Percentiles rank a stretch among this genome's conserved stretches.
phyloP scores from a whole-genome alignment of 1,140 invertebrate species.

The Cephus cinctus region DNA sequence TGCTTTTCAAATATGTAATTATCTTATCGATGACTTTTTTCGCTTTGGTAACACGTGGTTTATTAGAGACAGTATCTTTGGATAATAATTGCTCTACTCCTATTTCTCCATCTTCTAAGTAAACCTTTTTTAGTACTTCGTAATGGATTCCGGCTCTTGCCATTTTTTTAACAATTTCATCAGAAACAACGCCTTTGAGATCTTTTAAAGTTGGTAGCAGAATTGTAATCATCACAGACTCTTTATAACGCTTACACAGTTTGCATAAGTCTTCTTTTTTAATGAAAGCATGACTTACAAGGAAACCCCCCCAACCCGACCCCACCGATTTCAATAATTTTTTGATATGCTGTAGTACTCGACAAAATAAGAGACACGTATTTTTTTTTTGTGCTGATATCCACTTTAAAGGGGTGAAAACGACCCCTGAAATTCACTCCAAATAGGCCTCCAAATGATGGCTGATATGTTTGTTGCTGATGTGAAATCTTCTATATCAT shows the following conservation, averaged over 20 bases:
- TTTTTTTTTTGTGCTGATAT: no score
- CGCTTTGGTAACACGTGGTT: slow-evolving; percentile 16
- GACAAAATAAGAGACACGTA: no score
- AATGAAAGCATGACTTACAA: neutral
- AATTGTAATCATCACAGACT: slow-evolving; percentile 1
- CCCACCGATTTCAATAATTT: no score
- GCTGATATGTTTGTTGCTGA: no score
- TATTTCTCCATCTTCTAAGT: slow-evolving; percentile 8
- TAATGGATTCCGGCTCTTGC: slow-evolving; percentile 10
- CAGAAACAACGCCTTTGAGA: slow-evolving; percentile 15
- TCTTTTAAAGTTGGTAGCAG: neutral
- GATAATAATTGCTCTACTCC: slow-evolving; percentile 11
- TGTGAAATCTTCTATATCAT: no score
- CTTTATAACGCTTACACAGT: slow-evolving; percentile 6
- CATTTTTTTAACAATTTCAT: slow-evolving; percentile 18
- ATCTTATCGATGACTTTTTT: slow-evolving; percentile 13
- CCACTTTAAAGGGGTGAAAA: no score
- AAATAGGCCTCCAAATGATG: no score
- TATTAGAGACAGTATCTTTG: slow-evolving; percentile 3
- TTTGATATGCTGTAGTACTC: no score
- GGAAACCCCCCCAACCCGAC: no score
- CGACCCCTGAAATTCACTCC: no score
- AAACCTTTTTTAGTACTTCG: slow-evolving; percentile 11
- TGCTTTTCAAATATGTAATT: no score
- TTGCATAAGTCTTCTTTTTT: slow-evolving; percentile 9